Evolutionary conservation across 2,888 invertebrate species (phyloP).

Genomic region (Lasioglossum pauxillum): DNA sequence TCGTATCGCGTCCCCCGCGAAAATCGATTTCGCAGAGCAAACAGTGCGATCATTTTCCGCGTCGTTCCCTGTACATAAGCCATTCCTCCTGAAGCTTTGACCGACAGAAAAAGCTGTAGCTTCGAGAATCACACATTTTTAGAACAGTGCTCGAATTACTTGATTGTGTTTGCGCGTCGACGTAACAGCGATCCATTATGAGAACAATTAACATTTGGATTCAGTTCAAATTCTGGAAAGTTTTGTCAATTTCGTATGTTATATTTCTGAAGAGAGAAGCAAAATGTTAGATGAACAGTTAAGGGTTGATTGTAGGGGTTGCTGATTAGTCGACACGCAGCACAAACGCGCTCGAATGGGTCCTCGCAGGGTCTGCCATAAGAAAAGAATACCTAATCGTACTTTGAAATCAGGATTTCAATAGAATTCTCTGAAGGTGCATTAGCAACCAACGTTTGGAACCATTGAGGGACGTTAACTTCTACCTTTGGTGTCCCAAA

Average conservation of each 20-base stretch:
- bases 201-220: neutral
- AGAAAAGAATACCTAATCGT: neutral
- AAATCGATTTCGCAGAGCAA: conserved; percentile 44
- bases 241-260: too few species aligned
- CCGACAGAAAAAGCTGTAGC: conserved; percentile 51
- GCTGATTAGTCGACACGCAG: conserved; percentile 28
- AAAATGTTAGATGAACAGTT: neutral
- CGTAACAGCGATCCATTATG: conserved; percentile 13
- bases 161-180: conserved; percentile 33
- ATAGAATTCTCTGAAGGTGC: neutral
- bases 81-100: conserved; percentile 53
- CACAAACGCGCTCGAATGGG: neutral
- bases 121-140: conserved; percentile 50
- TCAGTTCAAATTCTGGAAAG: too few species aligned
- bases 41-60: conserved; percentile 39
- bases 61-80: conserved; percentile 63
- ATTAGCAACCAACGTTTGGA: neutral
- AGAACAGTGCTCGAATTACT: conserved; percentile 65
- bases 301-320: neutral
- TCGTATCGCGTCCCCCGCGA: neutral
- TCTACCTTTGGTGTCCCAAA: neutral
- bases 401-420: neutral
- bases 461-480: neutral
- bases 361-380: conserved; percentile 20
- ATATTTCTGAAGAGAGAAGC: too few species aligned